These are phyloP conservation scores for Micromys minutus DNA, from an alignment of 2,113 vertebrate species.

Conservation along the genomic window DNA sequence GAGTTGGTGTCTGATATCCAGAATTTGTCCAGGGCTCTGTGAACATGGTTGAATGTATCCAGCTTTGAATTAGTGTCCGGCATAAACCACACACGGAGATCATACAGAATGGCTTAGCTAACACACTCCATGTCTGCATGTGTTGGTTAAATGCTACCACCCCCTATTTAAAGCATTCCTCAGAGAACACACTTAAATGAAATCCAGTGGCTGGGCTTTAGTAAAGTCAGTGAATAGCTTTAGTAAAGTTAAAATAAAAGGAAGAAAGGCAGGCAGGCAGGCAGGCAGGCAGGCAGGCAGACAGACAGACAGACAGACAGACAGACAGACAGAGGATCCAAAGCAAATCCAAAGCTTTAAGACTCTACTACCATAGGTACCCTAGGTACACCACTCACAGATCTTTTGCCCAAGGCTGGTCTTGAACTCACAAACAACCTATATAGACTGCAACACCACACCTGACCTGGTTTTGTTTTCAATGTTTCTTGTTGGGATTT, in stretches of 20 bases:
- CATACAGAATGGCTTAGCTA: neutral
- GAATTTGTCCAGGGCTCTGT: neutral
- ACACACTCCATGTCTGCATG: neutral
- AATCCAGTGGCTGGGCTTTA: neutral
- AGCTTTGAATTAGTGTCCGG: neutral
- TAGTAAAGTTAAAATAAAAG: neutral
- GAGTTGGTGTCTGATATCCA: neutral
- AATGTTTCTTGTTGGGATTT: neutral
- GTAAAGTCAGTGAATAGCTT: neutral
- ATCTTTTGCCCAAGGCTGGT: neutral
- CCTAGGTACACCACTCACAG: neutral
- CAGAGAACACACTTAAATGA: neutral
- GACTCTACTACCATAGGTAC: neutral
- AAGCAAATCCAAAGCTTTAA: conserved; percentile 12
- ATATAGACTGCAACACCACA: neutral
- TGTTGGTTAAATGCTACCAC: neutral
- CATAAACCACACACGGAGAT: neutral
- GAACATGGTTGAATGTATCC: neutral
- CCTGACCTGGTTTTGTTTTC: neutral
- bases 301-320: neutral
- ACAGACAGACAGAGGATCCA: neutral
- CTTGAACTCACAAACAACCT: neutral
- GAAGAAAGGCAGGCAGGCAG: too few species aligned
- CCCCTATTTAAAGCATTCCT: neutral
- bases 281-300: too few species aligned